phyloP scores from a whole-genome alignment of 2,797 vertebrate genomes.

The Phataginus tricuspis region DNA sequence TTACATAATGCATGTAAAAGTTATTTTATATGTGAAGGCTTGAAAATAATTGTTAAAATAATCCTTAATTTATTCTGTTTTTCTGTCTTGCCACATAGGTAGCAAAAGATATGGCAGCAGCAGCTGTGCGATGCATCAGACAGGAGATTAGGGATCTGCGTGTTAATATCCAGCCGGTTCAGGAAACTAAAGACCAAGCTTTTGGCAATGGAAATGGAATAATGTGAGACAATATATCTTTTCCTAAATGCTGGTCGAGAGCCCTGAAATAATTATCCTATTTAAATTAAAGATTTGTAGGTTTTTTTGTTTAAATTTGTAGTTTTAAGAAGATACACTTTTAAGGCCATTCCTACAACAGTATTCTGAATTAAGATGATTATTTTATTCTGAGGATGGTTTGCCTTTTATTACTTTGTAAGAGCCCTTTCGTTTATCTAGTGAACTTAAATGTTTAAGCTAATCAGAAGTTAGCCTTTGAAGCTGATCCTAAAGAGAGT shows the following conservation, averaged over 20 bases:
- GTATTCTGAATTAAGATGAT: background rate
- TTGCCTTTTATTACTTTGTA: background rate
- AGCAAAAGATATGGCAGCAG: slow-evolving; percentile 96
- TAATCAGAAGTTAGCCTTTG: slow-evolving; percentile 20
- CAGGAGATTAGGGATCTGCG: slow-evolving; percentile 95
- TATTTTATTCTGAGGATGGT: background rate
- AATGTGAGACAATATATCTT: slow-evolving; percentile 89
- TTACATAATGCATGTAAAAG: background rate
- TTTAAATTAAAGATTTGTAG: background rate
- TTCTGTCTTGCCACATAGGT: slow-evolving; percentile 86
- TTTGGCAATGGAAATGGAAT: slow-evolving; percentile 95
- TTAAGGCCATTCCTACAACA: slow-evolving; percentile 11
- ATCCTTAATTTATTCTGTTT: background rate
- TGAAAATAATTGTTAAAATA: slow-evolving; percentile 49
- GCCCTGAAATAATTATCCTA: background rate
- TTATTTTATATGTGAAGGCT: slow-evolving; percentile 22
- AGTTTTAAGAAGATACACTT: slow-evolving; percentile 9
- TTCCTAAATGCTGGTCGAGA: background rate
- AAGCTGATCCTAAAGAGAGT: slow-evolving; percentile 6
- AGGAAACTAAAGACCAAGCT: slow-evolving; percentile 93
- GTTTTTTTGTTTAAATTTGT: background rate
- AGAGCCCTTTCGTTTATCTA: background rate
- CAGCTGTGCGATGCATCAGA: slow-evolving; percentile 94
- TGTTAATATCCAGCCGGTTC: slow-evolving; percentile 93
- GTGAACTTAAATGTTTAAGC: slow-evolving; percentile 4